Conservation (phyloP, 1,140 invertebrate species). For the Heterodera carotae region DNA sequence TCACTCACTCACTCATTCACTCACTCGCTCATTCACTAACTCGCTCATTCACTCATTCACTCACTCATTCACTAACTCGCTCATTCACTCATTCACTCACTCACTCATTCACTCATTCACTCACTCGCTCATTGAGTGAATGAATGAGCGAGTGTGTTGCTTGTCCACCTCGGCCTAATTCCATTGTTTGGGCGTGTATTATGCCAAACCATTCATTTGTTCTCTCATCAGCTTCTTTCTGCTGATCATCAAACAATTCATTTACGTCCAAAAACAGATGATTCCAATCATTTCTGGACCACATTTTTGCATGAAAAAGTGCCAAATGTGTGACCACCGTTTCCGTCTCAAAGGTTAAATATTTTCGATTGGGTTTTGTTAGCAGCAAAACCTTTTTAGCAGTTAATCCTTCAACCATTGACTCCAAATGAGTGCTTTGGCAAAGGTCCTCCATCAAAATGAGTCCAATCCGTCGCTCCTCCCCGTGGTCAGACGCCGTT, state of each 20-base stretch:
- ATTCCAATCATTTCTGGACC: conserved; percentile 10
- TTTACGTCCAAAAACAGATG: not conserved
- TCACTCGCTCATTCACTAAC: too few relatives aligned
- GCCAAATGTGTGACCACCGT: conserved; percentile 5
- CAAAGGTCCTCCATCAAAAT: conserved; percentile 22
- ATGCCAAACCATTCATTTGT: not conserved
- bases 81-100: too few relatives aligned
- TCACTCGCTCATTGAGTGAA: too few relatives aligned
- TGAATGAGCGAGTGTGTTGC: too few relatives aligned
- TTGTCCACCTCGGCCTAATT: not conserved
- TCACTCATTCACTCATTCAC: not conserved
- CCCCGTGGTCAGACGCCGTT: not conserved
- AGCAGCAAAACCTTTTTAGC: not conserved
- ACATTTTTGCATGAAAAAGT: conserved; percentile 6
- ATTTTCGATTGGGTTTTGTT: not conserved
- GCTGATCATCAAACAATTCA: conserved; percentile 2
- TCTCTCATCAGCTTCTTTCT: not conserved
- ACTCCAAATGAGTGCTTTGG: conserved; percentile 8
- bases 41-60: too few relatives aligned
- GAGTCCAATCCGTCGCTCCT: not conserved
- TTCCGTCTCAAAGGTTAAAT: not conserved
- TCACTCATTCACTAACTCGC: too few relatives aligned
- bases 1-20: too few relatives aligned
- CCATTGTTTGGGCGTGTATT: not conserved
- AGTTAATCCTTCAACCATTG: not conserved